Percentiles rank a stretch among this genome's conserved stretches.
phyloP scores from a whole-genome alignment of 2,888 invertebrate species.

The Odontocolon sp. region DNA sequence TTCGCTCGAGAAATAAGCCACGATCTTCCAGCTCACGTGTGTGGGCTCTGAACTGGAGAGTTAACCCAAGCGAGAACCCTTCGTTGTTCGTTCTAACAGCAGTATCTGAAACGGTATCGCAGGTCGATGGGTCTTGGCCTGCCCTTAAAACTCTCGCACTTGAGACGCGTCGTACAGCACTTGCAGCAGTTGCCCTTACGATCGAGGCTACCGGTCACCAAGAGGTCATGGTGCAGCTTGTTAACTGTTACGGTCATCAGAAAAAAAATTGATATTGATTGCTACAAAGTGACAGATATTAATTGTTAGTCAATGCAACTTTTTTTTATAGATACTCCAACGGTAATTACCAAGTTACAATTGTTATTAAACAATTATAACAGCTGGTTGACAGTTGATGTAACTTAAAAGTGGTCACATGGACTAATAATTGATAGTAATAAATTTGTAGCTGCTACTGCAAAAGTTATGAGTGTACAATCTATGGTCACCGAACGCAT shows the following conservation, averaged over 20 bases:
- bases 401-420: too few relatives aligned
- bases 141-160: constrained; percentile 6
- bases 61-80: constrained; percentile 22
- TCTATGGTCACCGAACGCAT: too few relatives aligned
- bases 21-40: constrained; percentile 20
- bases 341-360: too few relatives aligned
- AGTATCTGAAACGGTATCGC: constrained; percentile 13
- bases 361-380: too few relatives aligned
- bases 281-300: too few relatives aligned
- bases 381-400: too few relatives aligned
- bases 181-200: not conserved
- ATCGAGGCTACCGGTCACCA: not conserved
- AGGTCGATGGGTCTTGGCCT: not conserved
- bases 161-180: constrained; percentile 16
- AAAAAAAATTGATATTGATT: too few relatives aligned
- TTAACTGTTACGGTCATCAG: not conserved
- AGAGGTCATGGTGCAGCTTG: not conserved
- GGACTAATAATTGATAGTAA: too few relatives aligned
- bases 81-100: not conserved
- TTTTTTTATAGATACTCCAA: not conserved
- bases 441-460: too few relatives aligned
- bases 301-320: too few relatives aligned
- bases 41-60: constrained; percentile 13
- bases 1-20: constrained; percentile 40
- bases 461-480: too few relatives aligned